phyloP scores from a whole-genome alignment of 2,113 vertebrate genomes.

The Phodopus roborovskii region DNA sequence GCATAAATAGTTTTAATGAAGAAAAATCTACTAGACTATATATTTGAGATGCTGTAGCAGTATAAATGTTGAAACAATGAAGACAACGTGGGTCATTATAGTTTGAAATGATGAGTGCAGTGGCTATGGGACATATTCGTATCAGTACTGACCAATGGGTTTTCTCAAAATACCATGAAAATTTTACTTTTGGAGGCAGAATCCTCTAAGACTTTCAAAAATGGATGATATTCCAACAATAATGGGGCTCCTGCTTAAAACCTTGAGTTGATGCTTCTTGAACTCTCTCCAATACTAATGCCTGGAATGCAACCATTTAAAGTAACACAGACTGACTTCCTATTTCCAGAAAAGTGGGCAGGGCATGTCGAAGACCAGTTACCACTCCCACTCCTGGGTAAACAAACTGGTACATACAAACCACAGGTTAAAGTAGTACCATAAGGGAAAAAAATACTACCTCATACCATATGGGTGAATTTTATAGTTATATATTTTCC shows the following conservation, averaged over 20 bases:
- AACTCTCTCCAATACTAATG: not conserved
- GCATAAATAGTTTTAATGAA: not conserved
- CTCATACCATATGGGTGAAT: not conserved
- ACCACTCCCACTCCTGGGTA: not conserved
- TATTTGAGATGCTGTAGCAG: not conserved
- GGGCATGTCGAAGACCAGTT: not conserved
- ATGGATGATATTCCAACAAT: not conserved
- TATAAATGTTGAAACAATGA: slow-evolving; percentile 18
- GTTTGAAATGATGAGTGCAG: not conserved
- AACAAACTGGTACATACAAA: not conserved
- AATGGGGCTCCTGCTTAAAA: not conserved
- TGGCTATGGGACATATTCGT: not conserved
- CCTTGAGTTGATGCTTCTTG: not conserved
- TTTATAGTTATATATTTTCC: not conserved
- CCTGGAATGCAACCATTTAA: not conserved
- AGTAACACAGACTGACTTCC: fast-evolving
- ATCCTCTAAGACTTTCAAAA: not conserved
- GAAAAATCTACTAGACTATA: not conserved
- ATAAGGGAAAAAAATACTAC: not conserved
- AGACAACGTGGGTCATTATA: not conserved
- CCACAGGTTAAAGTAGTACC: not conserved
- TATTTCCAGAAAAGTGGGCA: not conserved
- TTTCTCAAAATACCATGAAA: slow-evolving; percentile 37
- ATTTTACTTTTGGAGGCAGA: not conserved
- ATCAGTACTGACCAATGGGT: not conserved